These are phyloP conservation scores for Tinea semifulvella DNA, from an alignment of 2,888 invertebrate genomes.

Conservation along the genomic window DNA sequence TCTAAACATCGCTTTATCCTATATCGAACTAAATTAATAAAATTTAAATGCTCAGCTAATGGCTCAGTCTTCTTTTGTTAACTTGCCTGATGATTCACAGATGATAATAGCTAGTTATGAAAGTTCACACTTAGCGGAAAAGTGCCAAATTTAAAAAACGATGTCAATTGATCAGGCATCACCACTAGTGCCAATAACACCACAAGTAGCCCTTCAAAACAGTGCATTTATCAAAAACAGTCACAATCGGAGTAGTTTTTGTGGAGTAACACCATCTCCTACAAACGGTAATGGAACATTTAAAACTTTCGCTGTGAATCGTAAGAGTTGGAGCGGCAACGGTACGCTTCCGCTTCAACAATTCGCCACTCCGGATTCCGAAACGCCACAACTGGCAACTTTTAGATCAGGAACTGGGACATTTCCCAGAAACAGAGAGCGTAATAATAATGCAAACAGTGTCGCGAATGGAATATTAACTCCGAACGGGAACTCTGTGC, in stretches of 20 bases:
- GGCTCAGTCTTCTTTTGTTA: too few species aligned
- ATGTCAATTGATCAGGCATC: constrained; percentile 65
- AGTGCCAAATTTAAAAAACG: constrained; percentile 28
- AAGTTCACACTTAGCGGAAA: not conserved
- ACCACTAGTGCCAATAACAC: constrained; percentile 61
- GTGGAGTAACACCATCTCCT: constrained; percentile 56
- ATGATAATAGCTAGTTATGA: not conserved
- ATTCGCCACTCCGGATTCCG: constrained; percentile 39
- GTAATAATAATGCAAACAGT: constrained; percentile 47
- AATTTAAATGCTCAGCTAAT: not conserved
- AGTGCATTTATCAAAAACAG: constrained; percentile 62
- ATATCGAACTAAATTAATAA: not conserved
- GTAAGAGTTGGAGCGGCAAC: constrained; percentile 65
- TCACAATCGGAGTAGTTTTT: constrained; percentile 63
- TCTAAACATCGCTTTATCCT: too few species aligned
- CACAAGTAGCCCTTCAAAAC: constrained; percentile 55
- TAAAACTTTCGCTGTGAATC: constrained; percentile 60
- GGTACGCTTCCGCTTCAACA: constrained; percentile 60
- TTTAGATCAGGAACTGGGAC: constrained; percentile 61
- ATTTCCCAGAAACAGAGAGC: constrained; percentile 58
- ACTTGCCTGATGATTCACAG: too few species aligned
- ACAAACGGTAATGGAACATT: constrained; percentile 53
- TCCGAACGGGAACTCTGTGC: constrained; percentile 57
- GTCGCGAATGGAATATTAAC: constrained; percentile 59
- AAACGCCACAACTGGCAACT: constrained; percentile 53